Evolutionary conservation across 2,888 invertebrate species (phyloP), one percentile per base, ranked within the genome.

Genomic region (Chrysina gloriosa): DNA sequence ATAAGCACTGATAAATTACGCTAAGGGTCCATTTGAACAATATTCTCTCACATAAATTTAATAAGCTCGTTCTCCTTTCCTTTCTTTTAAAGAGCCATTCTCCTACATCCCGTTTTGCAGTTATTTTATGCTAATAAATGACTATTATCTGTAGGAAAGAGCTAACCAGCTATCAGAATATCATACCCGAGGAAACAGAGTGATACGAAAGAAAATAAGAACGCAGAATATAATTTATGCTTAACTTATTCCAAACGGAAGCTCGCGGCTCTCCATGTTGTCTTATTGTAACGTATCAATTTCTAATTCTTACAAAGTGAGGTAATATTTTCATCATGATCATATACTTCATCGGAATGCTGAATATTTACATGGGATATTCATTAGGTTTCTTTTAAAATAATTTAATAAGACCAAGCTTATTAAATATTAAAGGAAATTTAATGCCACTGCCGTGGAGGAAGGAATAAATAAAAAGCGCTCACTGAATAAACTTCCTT

Each of bases 61-160:
- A 31, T 52, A 19, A 19, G 34, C 31, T 52, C n/a, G 29, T 21
- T 31, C 9, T 50, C n/a, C 31, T 52, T 52, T 31, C 52, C 6
- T 31, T 31, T 19, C 31, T 34, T 52, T 6, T 9, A 14, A 34
- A 29, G 19, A 6, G 19, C 29, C 52, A 31, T 31, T 52, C 52
- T 31, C 23, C 19, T 16, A 52, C 52, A 31, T 52, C 31, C 52
- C 52, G 52, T 52, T 31, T 31, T 52, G 52, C 31, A 31, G 31
- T 31, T 31, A 52, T 3, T 31, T 52, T 52, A 52, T 52, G 52
- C 16, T 25, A 52, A 31, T 29, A 31, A 19, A 52, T n/a, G n/a
- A 14, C 29, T 19, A 14, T 29, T 50, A 14, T 16, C 50, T 11
- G 21, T 45, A 45, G 9, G 19, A 45, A 9, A 45, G 3, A 31